Conservation (phyloP, 2,797 vertebrate genomes). For the Apodemus agrarius region DNA sequence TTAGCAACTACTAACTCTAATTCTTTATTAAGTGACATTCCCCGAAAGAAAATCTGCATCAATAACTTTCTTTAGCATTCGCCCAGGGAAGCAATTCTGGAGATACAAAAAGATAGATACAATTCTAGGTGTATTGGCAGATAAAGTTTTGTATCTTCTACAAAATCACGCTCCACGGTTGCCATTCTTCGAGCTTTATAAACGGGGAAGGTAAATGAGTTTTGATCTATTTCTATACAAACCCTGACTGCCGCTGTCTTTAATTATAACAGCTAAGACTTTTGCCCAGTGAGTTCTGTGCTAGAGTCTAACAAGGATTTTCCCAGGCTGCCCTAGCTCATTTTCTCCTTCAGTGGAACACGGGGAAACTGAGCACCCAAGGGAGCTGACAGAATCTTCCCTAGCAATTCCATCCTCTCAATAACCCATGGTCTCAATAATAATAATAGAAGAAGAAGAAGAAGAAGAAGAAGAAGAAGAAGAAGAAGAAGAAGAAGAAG, state of each 20-base stretch:
- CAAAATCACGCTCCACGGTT: neutral
- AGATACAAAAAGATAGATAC: no score
- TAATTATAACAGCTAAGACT: neutral
- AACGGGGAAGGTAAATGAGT: neutral
- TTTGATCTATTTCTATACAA: neutral
- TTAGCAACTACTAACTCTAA: neutral
- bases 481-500: no score
- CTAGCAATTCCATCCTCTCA: neutral
- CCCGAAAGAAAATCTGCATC: neutral
- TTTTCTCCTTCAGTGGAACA: neutral
- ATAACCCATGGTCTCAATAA: no score
- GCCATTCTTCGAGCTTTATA: neutral
- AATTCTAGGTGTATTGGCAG: constrained; percentile 4
- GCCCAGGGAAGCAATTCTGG: neutral
- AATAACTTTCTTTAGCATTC: constrained; percentile 37
- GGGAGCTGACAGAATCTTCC: neutral
- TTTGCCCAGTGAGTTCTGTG: neutral
- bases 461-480: no score
- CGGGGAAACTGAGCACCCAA: neutral
- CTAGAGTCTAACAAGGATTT: neutral
- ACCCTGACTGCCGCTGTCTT: neutral
- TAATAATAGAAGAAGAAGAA: no score
- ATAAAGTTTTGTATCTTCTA: neutral
- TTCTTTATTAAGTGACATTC: neutral
- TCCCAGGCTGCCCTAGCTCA: neutral